Percentiles rank a stretch among this genome's conserved stretches.
phyloP scores from a whole-genome alignment of 2,888 invertebrate species.

The Saturnia pavonia region DNA sequence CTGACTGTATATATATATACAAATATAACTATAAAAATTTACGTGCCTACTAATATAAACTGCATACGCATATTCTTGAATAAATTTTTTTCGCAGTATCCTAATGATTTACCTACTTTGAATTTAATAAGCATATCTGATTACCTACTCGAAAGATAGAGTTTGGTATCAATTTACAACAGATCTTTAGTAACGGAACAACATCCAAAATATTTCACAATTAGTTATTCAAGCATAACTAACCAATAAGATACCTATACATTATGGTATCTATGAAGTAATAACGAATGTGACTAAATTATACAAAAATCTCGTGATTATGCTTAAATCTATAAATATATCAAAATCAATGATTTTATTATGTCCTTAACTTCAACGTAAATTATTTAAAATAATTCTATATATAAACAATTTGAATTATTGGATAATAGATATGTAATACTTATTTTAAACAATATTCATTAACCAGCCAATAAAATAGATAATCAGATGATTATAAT shows the following conservation, averaged over 20 bases:
- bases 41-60: background rate
- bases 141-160: background rate
- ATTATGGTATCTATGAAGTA: background rate
- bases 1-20: too few species aligned
- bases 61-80: background rate
- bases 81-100: background rate
- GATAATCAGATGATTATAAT: background rate
- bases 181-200: constrained; percentile 4
- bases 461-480: background rate
- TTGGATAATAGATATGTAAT: background rate
- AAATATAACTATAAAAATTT: background rate
- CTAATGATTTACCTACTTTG: background rate
- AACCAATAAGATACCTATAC: background rate
- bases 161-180: background rate
- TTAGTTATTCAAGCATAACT: background rate
- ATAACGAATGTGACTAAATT: background rate
- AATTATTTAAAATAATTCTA: background rate
- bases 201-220: constrained; percentile 7
- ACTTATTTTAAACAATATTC: background rate
- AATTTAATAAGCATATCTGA: background rate
- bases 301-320: background rate
- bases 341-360: background rate
- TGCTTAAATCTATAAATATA: too few species aligned
- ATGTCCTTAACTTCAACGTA: background rate
- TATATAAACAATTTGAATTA: background rate